These are phyloP conservation scores for Myotis vivesi DNA, from an alignment of 2,797 vertebrate species.

Conservation along the genomic window DNA sequence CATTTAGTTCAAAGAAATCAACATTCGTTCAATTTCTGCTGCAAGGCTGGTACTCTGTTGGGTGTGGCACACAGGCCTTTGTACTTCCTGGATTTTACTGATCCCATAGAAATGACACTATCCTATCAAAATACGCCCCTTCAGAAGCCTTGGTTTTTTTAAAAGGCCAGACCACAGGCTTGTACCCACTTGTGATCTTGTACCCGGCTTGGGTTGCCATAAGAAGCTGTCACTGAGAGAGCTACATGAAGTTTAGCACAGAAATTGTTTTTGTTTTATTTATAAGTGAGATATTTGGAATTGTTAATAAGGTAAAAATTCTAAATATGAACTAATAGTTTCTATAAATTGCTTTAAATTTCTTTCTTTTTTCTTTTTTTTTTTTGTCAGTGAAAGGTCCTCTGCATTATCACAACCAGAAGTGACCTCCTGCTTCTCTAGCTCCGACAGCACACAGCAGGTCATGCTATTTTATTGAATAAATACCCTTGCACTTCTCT, in stretches of 20 bases:
- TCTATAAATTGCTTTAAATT: not conserved
- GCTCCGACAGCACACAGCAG: not conserved
- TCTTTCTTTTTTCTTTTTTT: too few relatives aligned
- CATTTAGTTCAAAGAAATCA: conserved; percentile 10
- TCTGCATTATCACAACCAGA: not conserved
- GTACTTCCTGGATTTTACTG: not conserved
- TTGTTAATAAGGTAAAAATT: not conserved
- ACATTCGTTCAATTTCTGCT: not conserved
- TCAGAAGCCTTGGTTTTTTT: not conserved
- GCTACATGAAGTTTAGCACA: not conserved
- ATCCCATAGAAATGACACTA: not conserved
- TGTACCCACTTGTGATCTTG: not conserved
- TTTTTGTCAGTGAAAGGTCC: not conserved
- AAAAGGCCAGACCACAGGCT: not conserved
- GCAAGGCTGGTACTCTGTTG: not conserved
- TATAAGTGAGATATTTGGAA: not conserved
- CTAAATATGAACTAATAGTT: not conserved
- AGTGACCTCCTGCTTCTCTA: not conserved
- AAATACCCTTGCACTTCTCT: not conserved
- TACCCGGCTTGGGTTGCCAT: too few relatives aligned
- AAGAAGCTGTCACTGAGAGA: not conserved
- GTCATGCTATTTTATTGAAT: not conserved
- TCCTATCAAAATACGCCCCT: not conserved
- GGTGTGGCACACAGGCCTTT: not conserved
- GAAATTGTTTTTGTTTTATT: not conserved